A percentile compares a stretch with the other conserved stretches of the same genome.
Evolutionary conservation across 2,113 vertebrate species (phyloP).

Genomic region (Hypomesus transpacificus): DNA sequence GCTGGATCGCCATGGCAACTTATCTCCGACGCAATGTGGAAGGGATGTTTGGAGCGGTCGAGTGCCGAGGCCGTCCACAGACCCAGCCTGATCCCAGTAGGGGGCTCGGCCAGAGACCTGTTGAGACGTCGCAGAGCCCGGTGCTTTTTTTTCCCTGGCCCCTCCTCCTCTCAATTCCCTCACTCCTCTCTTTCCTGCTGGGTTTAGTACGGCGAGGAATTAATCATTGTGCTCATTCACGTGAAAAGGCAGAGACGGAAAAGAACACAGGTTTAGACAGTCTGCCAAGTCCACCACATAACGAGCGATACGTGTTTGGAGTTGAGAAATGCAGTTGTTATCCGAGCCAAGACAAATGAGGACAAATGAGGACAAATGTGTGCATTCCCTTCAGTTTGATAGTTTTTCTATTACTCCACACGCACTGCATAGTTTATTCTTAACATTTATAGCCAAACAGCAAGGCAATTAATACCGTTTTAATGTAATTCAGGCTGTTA

Average conservation of each 20-base stretch:
- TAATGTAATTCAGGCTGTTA: too few species aligned
- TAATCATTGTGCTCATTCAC: constrained; percentile 37
- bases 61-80: constrained; percentile 33
- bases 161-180: constrained; percentile 25
- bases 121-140: constrained; percentile 29
- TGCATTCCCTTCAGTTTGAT: not conserved
- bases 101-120: constrained; percentile 36
- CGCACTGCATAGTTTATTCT: too few species aligned
- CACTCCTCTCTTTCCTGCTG: constrained; percentile 27
- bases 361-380: not conserved
- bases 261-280: not conserved
- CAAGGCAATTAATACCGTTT: too few species aligned
- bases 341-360: not conserved
- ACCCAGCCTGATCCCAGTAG: constrained; percentile 19
- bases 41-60: constrained; percentile 47
- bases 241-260: constrained; percentile 4
- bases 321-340: too few species aligned
- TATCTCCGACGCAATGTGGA: constrained; percentile 41
- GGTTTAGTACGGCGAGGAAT: constrained; percentile 28
- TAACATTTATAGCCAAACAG: too few species aligned
- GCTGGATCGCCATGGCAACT: constrained; percentile 58
- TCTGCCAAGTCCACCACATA: not conserved
- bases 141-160: constrained; percentile 13
- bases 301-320: too few species aligned
- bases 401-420: not conserved